These are phyloP conservation scores for Pipistrellus pipistrellus DNA, from an alignment of 2,797 vertebrate genomes.

Conservation along the genomic window DNA sequence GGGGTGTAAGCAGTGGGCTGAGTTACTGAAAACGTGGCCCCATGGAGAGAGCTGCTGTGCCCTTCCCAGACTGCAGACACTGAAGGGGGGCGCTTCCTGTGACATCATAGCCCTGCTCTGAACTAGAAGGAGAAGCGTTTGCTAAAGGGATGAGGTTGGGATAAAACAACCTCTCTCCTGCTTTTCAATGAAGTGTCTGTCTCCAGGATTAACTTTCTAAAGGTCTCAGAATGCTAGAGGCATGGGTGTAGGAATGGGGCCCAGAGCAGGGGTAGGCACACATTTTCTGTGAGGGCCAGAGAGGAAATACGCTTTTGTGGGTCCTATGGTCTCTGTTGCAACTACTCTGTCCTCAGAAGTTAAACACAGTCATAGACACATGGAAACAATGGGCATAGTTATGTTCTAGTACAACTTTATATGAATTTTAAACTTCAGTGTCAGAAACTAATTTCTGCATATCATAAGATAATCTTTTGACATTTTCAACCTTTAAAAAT, in stretches of 20 bases:
- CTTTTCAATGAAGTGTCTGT: neutral
- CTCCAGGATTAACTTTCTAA: neutral
- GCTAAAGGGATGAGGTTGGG: neutral
- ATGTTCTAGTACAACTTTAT: neutral
- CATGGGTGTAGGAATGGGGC: neutral
- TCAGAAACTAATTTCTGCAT: neutral
- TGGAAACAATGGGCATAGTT: neutral
- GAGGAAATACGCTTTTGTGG: neutral
- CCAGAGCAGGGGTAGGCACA: neutral
- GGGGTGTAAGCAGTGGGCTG: neutral
- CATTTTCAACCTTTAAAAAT: slow-evolving; percentile 12
- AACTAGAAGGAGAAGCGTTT: neutral
- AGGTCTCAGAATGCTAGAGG: neutral
- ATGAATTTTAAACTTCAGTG: neutral
- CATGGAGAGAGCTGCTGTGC: neutral
- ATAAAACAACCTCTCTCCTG: neutral
- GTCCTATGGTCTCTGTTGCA: neutral
- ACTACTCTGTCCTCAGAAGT: neutral
- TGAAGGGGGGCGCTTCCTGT: neutral
- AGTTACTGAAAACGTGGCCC: neutral
- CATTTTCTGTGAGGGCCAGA: neutral
- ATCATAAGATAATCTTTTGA: neutral
- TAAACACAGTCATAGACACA: neutral
- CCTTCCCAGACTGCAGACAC: neutral
- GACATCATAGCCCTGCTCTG: neutral